Conservation (phyloP, 2,113 vertebrate genomes). For the Poeciliopsis retropinna region DNA sequence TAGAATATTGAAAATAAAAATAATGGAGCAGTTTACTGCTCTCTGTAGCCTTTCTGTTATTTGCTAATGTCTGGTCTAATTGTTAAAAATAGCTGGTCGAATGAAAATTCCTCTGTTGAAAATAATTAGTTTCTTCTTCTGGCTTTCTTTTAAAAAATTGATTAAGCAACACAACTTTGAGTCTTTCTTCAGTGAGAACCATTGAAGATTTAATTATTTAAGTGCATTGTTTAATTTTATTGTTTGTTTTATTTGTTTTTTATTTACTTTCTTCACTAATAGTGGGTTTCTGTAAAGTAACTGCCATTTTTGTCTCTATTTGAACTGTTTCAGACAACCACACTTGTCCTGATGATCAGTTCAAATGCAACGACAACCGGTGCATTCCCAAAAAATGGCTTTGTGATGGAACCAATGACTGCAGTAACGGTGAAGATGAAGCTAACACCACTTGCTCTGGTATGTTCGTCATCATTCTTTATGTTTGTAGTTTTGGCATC, state of each 20-base stretch:
- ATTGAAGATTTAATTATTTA: no score
- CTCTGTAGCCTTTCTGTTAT: no score
- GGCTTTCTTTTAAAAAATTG: no score
- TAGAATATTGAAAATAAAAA: no score
- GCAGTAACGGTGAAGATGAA: slow-evolving; percentile 92
- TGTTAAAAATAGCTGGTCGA: no score
- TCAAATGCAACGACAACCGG: slow-evolving; percentile 95
- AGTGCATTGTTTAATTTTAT: not conserved
- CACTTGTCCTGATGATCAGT: slow-evolving; percentile 91
- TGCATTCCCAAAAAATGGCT: slow-evolving; percentile 98
- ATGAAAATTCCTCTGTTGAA: no score
- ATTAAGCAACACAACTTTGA: no score
- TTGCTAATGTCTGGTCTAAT: no score
- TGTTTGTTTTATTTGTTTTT: not conserved
- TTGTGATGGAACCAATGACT: slow-evolving; percentile 96
- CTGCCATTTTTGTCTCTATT: not conserved
- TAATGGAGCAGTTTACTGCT: no score
- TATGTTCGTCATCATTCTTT: slow-evolving; percentile 57
- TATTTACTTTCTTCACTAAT: not conserved
- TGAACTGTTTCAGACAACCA: slow-evolving; percentile 86
- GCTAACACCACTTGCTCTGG: slow-evolving; percentile 93
- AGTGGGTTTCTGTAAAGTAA: not conserved
- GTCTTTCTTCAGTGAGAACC: no score
- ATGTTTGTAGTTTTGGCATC: not conserved
- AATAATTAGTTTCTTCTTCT: no score